phyloP scores from a whole-genome alignment of 2,797 vertebrate genomes.

The Sternarchorhynchus goeldii region DNA sequence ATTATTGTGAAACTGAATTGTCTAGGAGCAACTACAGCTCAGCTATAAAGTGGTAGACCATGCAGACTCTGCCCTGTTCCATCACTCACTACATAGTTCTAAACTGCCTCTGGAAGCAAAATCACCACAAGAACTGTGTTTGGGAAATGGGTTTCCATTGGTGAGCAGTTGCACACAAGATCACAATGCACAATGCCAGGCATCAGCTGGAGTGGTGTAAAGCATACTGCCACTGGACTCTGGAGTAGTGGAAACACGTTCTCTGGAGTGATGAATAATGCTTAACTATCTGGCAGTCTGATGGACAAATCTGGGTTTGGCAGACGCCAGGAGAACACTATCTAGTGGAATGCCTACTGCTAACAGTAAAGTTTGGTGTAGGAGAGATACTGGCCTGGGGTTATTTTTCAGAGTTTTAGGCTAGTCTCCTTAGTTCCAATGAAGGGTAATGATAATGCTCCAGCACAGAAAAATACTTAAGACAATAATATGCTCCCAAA shows the following conservation, averaged over 20 bases:
- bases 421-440: too few species aligned
- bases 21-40: too few species aligned
- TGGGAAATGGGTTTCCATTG: slow-evolving; percentile 31
- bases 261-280: slow-evolving; percentile 42
- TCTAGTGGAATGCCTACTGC: slow-evolving; percentile 21
- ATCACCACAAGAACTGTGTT: background rate
- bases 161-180: slow-evolving; percentile 31
- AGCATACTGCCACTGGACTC: slow-evolving; percentile 33
- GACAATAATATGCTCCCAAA: too few species aligned
- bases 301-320: slow-evolving; percentile 29
- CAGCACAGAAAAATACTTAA: too few species aligned
- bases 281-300: slow-evolving; percentile 45
- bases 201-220: background rate
- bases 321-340: slow-evolving; percentile 33
- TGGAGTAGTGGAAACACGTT: slow-evolving; percentile 35
- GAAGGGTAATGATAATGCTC: too few species aligned
- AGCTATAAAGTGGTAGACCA: too few species aligned
- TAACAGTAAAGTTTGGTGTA: slow-evolving; percentile 24
- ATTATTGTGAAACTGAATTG: too few species aligned
- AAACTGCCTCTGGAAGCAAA: too few species aligned
- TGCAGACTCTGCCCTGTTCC: too few species aligned
- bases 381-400: too few species aligned
- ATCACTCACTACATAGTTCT: too few species aligned
- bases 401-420: too few species aligned
- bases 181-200: background rate